Conservation (phyloP, 2,113 vertebrate genomes). For the Piaya cayana region DNA sequence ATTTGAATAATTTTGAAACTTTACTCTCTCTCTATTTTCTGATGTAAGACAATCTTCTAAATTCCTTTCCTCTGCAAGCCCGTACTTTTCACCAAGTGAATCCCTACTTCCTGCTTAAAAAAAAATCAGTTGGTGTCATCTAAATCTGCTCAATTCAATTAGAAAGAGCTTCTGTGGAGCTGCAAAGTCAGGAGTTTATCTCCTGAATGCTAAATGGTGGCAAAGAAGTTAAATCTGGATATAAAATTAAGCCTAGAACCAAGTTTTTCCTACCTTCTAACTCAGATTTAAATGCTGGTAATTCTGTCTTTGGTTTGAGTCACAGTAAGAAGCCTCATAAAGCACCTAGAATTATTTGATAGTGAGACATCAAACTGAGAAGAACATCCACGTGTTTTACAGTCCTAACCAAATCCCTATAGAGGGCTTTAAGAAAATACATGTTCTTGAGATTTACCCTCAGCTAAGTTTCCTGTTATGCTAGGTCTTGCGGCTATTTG, state of each 20-base stretch:
- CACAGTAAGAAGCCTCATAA: neutral
- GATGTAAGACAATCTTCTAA: neutral
- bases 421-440: neutral
- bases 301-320: neutral
- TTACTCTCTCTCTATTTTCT: neutral
- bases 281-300: neutral
- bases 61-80: neutral
- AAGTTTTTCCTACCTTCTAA: neutral
- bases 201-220: neutral
- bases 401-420: neutral
- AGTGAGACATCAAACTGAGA: neutral
- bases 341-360: neutral
- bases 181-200: neutral
- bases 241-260: neutral
- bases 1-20: slow-evolving; percentile 4
- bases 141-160: slow-evolving; percentile 22
- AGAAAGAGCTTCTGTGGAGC: neutral
- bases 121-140: neutral
- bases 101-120: neutral
- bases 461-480: neutral
- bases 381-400: neutral
- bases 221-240: neutral
- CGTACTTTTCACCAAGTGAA: neutral
- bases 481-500: neutral
- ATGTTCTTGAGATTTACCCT: neutral